Percentiles rank a stretch among this genome's conserved stretches.
Evolutionary conservation across 2,113 vertebrate species (phyloP).

Genomic region (Chloroceryle aenea): DNA sequence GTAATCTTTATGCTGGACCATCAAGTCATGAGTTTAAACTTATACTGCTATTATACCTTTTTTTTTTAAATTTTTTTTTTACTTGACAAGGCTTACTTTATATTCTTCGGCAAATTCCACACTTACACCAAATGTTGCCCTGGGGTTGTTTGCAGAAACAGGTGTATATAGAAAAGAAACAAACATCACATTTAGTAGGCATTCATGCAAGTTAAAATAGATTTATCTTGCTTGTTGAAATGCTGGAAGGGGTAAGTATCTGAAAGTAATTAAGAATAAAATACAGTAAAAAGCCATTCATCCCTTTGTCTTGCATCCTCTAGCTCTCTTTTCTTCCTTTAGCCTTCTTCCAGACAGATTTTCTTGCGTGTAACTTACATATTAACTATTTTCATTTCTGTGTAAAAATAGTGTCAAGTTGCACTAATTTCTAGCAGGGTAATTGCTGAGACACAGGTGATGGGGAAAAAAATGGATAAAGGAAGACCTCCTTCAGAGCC

Average conservation of each 20-base stretch:
- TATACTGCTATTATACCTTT: neutral
- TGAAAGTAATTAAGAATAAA: conserved; percentile 2
- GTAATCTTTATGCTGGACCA: neutral
- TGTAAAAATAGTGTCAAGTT: neutral
- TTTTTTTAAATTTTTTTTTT: neutral
- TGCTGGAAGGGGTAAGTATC: neutral
- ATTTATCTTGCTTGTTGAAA: neutral
- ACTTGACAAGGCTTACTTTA: neutral
- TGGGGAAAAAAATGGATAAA: neutral
- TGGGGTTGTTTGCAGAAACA: neutral
- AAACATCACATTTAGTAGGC: neutral
- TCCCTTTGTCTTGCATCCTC: neutral
- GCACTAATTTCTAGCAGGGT: neutral
- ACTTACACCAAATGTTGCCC: neutral
- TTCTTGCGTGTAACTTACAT: neutral
- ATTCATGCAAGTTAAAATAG: neutral
- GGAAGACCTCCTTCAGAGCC: neutral
- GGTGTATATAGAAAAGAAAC: neutral
- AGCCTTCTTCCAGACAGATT: neutral
- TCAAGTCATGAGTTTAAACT: conserved; percentile 1
- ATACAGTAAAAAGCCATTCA: neutral
- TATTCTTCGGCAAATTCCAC: conserved; percentile 24
- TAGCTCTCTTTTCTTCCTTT: neutral
- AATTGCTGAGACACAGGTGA: neutral
- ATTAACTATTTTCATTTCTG: neutral